Conservation (phyloP, 2,797 vertebrate genomes). For the Xenopus petersii region DNA sequence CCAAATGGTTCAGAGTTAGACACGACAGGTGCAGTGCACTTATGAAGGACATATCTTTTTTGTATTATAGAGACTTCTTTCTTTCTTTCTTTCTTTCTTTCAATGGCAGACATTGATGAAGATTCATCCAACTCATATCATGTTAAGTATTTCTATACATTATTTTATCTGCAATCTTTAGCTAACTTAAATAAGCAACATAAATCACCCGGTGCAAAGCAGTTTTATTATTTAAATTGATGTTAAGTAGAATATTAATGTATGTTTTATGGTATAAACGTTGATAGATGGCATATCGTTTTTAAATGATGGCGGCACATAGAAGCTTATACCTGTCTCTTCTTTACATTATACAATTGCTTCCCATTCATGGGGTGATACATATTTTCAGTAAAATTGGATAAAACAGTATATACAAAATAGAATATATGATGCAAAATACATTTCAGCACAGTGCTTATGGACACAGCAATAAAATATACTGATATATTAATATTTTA, state of each 20-base stretch:
- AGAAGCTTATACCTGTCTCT: background rate
- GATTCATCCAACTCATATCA: too few species aligned
- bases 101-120: too few species aligned
- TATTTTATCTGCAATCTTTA: background rate
- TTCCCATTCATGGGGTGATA: background rate
- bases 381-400: background rate
- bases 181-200: background rate
- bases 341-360: background rate
- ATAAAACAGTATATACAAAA: background rate
- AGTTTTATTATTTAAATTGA: background rate
- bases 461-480: background rate
- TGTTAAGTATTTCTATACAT: too few species aligned
- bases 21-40: too few species aligned
- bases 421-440: background rate
- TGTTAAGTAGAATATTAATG: background rate
- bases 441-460: background rate
- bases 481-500: background rate
- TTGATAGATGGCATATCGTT: background rate
- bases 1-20: too few species aligned
- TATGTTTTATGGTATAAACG: background rate
- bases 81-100: too few species aligned
- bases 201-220: background rate
- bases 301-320: background rate
- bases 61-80: too few species aligned
- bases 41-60: too few species aligned